Percentiles rank a stretch among this genome's conserved stretches.
Conservation (phyloP, 2,113 vertebrate species). For the Pteropus alecto region DNA sequence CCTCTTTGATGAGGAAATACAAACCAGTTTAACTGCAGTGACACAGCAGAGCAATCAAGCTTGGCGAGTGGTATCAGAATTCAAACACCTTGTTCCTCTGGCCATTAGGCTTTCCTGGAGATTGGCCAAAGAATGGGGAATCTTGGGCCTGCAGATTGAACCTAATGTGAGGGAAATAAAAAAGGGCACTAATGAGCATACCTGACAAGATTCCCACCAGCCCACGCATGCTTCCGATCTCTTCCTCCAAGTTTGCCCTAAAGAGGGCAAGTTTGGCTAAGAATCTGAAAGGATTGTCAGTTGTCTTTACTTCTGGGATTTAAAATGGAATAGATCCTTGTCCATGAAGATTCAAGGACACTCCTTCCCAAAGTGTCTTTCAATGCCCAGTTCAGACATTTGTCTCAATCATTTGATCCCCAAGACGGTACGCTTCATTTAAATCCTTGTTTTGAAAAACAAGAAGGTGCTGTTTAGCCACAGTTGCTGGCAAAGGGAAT, state of each 20-base stretch:
- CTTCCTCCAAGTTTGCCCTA: neutral
- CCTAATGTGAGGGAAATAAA: neutral
- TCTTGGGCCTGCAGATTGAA: neutral
- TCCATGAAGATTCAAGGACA: neutral
- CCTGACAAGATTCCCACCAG: neutral
- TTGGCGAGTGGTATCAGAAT: conserved; percentile 40
- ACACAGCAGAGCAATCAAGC: neutral
- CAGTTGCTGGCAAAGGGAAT: neutral
- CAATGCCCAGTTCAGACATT: neutral
- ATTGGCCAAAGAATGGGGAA: neutral
- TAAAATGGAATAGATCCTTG: conserved; percentile 3
- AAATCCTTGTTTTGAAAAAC: conserved; percentile 30
- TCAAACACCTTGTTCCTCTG: conserved; percentile 38
- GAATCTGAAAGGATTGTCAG: neutral
- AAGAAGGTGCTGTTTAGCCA: neutral
- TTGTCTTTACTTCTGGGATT: neutral
- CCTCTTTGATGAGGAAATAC: neutral
- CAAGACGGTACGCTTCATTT: neutral
- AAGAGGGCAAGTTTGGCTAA: neutral
- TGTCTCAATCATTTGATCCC: conserved; percentile 33
- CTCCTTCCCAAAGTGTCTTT: conserved; percentile 15
- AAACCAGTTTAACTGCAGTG: neutral
- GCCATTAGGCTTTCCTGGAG: conserved; percentile 18
- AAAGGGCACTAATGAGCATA: neutral
- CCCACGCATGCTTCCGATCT: neutral